A percentile compares a stretch with the other conserved stretches of the same genome.
Conservation (phyloP, 2,888 invertebrate species). For the Ochropleura plecta region DNA sequence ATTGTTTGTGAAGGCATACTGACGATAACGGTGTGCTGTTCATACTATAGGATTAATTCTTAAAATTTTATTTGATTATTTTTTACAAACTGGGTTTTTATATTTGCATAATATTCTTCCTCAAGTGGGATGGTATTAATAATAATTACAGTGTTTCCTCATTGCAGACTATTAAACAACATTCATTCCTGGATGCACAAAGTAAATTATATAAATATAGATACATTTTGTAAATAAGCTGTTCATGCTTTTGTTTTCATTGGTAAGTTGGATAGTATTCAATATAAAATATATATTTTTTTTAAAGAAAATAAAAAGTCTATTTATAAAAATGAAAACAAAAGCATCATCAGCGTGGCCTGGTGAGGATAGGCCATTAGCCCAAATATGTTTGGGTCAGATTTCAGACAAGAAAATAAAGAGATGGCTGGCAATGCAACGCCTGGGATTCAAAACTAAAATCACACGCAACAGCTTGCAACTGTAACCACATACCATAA, state of each 20-base stretch:
- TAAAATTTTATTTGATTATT: neutral
- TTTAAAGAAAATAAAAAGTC: too few species aligned
- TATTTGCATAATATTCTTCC: slow-evolving; percentile 1
- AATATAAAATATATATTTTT: too few species aligned
- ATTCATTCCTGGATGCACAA: neutral
- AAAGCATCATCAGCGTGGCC: neutral
- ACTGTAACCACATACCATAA: neutral
- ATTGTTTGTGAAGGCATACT: neutral
- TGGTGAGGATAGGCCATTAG: neutral
- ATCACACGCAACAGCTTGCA: neutral
- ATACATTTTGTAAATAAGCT: too few species aligned
- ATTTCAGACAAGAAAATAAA: neutral
- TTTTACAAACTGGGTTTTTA: neutral
- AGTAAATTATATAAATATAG: neutral
- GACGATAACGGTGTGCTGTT: neutral
- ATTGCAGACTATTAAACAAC: neutral
- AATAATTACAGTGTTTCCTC: neutral
- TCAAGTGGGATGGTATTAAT: neutral
- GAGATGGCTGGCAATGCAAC: neutral
- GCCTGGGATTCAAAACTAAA: neutral
- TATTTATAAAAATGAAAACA: neutral
- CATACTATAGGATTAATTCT: neutral
- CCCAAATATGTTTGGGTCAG: neutral
- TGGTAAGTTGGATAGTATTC: too few species aligned
- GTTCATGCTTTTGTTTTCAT: too few species aligned